phyloP scores from a whole-genome alignment of 2,113 vertebrate species.

The Pluvianellus socialis region DNA sequence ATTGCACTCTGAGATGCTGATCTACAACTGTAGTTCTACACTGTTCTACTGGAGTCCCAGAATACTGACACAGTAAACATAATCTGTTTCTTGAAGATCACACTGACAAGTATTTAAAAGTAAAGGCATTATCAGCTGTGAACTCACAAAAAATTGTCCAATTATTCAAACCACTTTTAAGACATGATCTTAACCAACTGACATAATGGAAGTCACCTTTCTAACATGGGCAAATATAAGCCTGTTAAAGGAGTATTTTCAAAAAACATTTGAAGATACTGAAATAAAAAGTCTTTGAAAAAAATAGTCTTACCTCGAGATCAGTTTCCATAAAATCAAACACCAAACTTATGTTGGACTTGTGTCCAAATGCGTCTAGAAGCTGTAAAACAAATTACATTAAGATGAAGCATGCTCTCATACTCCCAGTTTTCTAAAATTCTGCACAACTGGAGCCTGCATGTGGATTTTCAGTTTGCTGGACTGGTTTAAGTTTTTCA shows the following conservation, averaged over 20 bases:
- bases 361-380: slow-evolving; percentile 97
- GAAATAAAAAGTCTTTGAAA: background rate
- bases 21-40: background rate
- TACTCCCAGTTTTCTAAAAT: background rate
- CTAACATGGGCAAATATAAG: background rate
- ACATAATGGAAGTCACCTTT: background rate
- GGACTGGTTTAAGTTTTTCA: background rate
- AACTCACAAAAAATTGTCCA: background rate
- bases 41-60: background rate
- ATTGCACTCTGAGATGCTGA: background rate
- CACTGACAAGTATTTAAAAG: background rate
- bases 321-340: slow-evolving; percentile 99
- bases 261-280: background rate
- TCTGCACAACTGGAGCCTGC: background rate
- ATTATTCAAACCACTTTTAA: background rate
- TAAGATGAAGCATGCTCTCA: background rate
- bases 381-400: slow-evolving; percentile 77
- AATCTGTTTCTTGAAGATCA: background rate
- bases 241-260: background rate
- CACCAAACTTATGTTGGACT: slow-evolving; percentile 98
- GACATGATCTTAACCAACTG: background rate
- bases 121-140: background rate
- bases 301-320: slow-evolving; percentile 85
- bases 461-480: background rate
- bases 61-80: background rate